phyloP scores from a whole-genome alignment of 2,888 invertebrate genomes.

The Alloscopus bannaensis region DNA sequence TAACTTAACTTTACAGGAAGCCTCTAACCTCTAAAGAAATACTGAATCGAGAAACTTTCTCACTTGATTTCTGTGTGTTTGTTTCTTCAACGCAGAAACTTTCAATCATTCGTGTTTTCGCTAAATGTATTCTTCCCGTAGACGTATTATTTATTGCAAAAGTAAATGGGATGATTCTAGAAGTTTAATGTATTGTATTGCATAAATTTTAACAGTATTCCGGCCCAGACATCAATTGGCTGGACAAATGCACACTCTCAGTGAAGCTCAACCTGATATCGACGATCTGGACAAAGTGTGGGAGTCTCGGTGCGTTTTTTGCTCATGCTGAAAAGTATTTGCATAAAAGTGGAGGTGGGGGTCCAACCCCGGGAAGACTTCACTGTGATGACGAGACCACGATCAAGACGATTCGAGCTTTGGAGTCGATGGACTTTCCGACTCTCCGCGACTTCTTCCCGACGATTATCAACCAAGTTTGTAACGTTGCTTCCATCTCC shows the following conservation, averaged over 20 bases:
- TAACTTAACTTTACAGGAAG: no score
- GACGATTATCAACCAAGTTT: conserved; percentile 72
- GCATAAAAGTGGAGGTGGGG: conserved; percentile 49
- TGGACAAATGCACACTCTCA: conserved; percentile 72
- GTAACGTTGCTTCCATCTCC: conserved; percentile 68
- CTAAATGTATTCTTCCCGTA: no score
- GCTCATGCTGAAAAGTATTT: conserved; percentile 71
- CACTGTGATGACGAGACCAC: conserved; percentile 73
- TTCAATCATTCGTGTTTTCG: no score
- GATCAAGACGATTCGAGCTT: conserved; percentile 66
- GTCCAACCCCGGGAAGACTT: conserved; percentile 62
- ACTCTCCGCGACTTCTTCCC: conserved; percentile 73
- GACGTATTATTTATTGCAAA: no score
- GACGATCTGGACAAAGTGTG: conserved; percentile 72
- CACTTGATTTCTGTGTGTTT: no score
- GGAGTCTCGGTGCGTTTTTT: conserved; percentile 72
- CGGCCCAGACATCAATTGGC: conserved; percentile 72
- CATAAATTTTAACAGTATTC: conserved; percentile 65
- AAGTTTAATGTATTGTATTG: no score
- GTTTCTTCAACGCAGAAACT: no score
- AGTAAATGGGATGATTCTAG: no score
- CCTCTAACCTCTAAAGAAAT: no score
- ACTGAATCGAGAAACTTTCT: no score
- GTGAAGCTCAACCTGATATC: conserved; percentile 71
- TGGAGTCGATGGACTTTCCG: conserved; percentile 70